phyloP scores from a whole-genome alignment of 2,888 invertebrate genomes.

The Eristalinus aeneus region DNA sequence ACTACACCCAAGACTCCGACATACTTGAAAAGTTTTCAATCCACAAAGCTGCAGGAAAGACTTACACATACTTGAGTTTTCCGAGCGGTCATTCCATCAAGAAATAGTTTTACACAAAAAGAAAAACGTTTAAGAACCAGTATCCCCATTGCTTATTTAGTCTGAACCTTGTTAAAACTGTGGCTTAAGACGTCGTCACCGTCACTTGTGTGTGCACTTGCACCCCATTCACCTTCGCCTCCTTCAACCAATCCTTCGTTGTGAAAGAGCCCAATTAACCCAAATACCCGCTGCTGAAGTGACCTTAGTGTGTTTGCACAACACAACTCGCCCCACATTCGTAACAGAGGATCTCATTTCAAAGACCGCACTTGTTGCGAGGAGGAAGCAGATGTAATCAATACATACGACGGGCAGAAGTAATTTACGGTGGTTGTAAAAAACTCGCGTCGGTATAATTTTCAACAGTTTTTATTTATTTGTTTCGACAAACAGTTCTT shows the following conservation, averaged over 20 bases:
- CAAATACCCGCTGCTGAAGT: background rate
- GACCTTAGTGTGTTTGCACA: background rate
- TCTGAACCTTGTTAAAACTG: background rate
- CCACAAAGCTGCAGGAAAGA: too few relatives aligned
- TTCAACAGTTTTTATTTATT: conserved; percentile 12
- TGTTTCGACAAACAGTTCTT: conserved; percentile 50
- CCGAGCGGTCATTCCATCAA: background rate
- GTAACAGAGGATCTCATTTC: background rate
- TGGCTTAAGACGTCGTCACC: too few relatives aligned
- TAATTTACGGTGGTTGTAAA: background rate
- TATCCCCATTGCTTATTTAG: background rate
- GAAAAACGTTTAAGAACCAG: background rate
- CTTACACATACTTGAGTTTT: too few relatives aligned
- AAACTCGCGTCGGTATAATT: background rate
- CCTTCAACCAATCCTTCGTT: background rate
- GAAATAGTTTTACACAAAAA: background rate
- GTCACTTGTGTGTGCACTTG: background rate
- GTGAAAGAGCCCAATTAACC: background rate
- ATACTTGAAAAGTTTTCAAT: too few relatives aligned
- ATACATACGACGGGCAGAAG: background rate
- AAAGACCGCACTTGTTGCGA: conserved; percentile 1
- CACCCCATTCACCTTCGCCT: background rate
- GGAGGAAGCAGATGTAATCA: background rate
- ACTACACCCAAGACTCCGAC: too few relatives aligned
- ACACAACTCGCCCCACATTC: background rate